A percentile compares a stretch with the other conserved stretches of the same genome.
These are phyloP conservation scores for Ahaetulla prasina DNA, from an alignment of 2,113 vertebrate species.

Conservation along the genomic window DNA sequence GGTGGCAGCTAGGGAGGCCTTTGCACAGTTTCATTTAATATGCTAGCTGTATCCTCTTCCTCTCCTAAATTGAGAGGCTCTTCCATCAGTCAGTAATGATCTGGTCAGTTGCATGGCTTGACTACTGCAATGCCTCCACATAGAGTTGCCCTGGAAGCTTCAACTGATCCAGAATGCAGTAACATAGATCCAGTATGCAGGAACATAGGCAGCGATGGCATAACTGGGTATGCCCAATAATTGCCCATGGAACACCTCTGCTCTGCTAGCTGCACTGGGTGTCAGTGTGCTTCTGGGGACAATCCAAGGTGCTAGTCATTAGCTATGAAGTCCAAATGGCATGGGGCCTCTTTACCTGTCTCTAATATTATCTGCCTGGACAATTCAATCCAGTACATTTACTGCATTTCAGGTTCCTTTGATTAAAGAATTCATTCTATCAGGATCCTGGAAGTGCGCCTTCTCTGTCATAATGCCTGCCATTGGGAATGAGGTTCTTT, in stretches of 20 bases:
- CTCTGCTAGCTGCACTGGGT: not conserved
- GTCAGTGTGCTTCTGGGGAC: not conserved
- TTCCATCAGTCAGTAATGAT: not conserved
- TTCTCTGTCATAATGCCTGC: not conserved
- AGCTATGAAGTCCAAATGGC: not conserved
- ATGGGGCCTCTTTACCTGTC: not conserved
- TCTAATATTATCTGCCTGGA: not conserved
- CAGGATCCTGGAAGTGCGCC: not conserved
- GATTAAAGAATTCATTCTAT: not conserved
- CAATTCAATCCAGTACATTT: not conserved
- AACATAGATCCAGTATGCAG: not conserved
- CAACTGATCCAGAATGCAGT: not conserved
- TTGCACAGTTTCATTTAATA: not conserved
- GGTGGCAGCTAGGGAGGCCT: not conserved
- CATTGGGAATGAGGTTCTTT: not conserved
- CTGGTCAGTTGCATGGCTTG: not conserved
- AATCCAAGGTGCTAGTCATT: not conserved
- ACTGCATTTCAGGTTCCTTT: not conserved
- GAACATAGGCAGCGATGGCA: not conserved
- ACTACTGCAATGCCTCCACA: not conserved
- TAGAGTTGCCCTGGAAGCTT: not conserved
- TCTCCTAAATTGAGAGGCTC: not conserved
- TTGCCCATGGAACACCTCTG: not conserved
- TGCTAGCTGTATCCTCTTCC: not conserved
- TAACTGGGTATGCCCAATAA: not conserved